A percentile compares a stretch with the other conserved stretches of the same genome.
Conservation (phyloP, 2,888 invertebrate genomes). For the Cantharis lateralis region DNA sequence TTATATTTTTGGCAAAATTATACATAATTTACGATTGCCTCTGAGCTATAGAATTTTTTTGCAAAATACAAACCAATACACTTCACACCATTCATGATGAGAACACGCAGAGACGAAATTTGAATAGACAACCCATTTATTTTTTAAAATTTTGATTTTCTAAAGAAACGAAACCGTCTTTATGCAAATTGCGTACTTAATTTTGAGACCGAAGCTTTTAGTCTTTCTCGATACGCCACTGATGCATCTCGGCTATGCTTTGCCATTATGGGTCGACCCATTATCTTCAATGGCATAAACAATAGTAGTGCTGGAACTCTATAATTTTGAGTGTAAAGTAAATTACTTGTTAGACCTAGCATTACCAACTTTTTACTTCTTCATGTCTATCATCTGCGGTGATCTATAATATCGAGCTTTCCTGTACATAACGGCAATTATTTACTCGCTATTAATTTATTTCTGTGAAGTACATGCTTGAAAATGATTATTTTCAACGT, state of each 20-base stretch:
- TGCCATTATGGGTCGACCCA: constrained; percentile 27
- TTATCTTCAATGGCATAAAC: constrained; percentile 43
- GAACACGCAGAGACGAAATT: neutral
- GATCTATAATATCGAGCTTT: constrained; percentile 2
- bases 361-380: constrained; percentile 23
- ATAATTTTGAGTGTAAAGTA: constrained; percentile 44
- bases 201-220: neutral
- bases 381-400: constrained; percentile 14
- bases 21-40: constrained; percentile 20
- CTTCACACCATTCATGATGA: neutral
- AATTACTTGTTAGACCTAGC: constrained; percentile 44
- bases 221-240: neutral
- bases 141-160: neutral
- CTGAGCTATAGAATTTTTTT: constrained; percentile 11
- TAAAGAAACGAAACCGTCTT: neutral
- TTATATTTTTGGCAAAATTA: constrained; percentile 9
- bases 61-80: neutral
- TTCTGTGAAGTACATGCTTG: neutral
- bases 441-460: neutral
- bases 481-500: neutral
- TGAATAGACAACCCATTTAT: neutral
- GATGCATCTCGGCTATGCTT: neutral
- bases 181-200: neutral
- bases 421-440: neutral
- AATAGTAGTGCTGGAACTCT: constrained; percentile 41